These are phyloP conservation scores for Bombus fervidus DNA, from an alignment of 1,140 invertebrate species.

Conservation along the genomic window DNA sequence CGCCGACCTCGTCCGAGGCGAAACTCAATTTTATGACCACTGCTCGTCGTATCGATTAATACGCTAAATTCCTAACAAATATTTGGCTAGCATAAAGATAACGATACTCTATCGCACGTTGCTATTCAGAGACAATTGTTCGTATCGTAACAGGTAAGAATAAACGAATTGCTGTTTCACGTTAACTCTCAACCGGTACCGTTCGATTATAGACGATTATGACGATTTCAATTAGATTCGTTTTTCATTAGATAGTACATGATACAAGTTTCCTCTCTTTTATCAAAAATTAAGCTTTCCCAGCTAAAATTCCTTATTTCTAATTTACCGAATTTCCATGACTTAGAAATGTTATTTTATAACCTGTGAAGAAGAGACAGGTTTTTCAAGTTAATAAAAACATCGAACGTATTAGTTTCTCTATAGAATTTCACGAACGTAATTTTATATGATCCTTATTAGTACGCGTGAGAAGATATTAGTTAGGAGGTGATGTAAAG, in stretches of 20 bases:
- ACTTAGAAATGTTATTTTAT: background rate
- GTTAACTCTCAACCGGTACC: background rate
- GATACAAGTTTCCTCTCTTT: too few relatives aligned
- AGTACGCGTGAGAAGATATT: background rate
- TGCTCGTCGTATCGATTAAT: background rate
- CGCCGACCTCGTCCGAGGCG: background rate
- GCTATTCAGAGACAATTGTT: background rate
- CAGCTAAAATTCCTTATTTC: background rate
- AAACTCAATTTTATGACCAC: constrained; percentile 2
- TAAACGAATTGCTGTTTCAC: background rate
- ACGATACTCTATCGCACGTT: background rate
- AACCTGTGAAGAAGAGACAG: background rate
- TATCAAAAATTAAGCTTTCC: too few relatives aligned
- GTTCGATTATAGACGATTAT: too few relatives aligned
- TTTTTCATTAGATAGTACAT: too few relatives aligned
- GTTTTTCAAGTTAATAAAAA: background rate
- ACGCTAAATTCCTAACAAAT: background rate
- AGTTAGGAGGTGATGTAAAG: constrained; percentile 42
- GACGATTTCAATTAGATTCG: too few relatives aligned
- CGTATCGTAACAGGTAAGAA: background rate
- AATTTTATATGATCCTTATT: constrained; percentile 35
- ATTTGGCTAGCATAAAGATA: constrained; percentile 1
- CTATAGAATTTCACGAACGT: background rate
- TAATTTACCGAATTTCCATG: background rate
- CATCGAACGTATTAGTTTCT: background rate